Conservation (phyloP, 2,113 vertebrate genomes). For the Marcusenius ussheri region DNA sequence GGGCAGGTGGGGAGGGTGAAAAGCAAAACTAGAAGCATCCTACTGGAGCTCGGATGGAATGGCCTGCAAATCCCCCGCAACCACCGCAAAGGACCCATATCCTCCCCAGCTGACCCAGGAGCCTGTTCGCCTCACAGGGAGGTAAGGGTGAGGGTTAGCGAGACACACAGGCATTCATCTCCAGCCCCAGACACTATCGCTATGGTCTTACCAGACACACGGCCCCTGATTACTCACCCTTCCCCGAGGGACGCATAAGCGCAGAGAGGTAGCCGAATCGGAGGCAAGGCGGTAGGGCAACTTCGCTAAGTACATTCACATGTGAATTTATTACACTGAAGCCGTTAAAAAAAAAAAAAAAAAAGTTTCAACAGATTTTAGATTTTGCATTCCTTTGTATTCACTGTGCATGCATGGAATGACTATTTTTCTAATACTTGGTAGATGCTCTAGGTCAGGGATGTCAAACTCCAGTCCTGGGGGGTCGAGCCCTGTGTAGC, state of each 20-base stretch:
- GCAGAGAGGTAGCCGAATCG: background rate
- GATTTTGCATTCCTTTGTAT: background rate
- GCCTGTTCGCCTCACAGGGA: background rate
- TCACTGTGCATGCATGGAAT: background rate
- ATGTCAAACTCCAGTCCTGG: too few relatives aligned
- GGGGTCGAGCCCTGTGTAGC: too few relatives aligned
- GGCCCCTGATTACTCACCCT: background rate
- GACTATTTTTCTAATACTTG: background rate
- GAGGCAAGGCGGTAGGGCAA: background rate
- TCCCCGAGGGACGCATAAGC: background rate
- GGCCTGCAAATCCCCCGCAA: background rate
- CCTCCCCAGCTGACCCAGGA: background rate
- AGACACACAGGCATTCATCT: background rate
- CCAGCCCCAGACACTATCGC: background rate
- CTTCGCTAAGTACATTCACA: constrained; percentile 9
- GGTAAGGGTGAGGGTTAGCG: background rate
- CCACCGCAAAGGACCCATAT: background rate
- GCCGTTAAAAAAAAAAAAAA: background rate
- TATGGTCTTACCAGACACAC: background rate
- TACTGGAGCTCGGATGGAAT: background rate
- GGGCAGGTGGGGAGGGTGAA: background rate
- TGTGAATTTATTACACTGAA: constrained; percentile 12
- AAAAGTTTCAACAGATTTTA: background rate
- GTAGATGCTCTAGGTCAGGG: background rate
- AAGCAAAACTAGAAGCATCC: background rate